Base-by-base conservation (phyloP, 2,888 invertebrate genomes). In the Hirtodrosophila cameraria region DNA sequence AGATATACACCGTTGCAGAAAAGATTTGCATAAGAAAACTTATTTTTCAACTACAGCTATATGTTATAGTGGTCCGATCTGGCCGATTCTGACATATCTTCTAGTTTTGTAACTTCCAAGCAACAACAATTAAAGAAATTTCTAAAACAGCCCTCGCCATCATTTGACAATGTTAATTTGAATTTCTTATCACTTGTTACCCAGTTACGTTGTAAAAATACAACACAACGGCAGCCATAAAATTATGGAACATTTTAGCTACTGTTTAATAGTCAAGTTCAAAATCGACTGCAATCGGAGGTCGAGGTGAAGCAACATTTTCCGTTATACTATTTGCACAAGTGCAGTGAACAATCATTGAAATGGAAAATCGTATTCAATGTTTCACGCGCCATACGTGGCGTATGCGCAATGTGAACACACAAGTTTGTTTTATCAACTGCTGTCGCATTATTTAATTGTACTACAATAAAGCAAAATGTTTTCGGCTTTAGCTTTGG, bases 401-500 rank as follows among this genome's bases (percentile, higher is more conserved):
- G 59, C 75, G 75, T 75, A 85, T 68, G 11, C 65, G 53, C 58
- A 53, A 82, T 58, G 28, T 67, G 35, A 13, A 3, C 35, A 3
- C 35, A 35, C 49, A 59, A 36, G 25, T 45, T 18, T 84, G 78
- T 87, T 83, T 87, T 86, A 86, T 84, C 82, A 80, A 66, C 54
- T 72, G 86, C 55, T 86, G 68, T 50, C 39, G 18, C 28, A 15
- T 18, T 25, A 15, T 18, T 71, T 70, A 60, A 57, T 58, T 9
- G 43, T 31, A 28, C 18, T 9, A 54, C 46, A 54, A 66, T 72
- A 66, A 76, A 72, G 41, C 55, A 65, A 54, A 65, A 12, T 46
- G 55, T 49, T 53, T 48, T 76, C 57, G 65, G 45, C 68, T 66
- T 46, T 48, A 31, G 52, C 42, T 55, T 27, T 35, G 35, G 41